Conservation (phyloP, 2,797 vertebrate species). For the Peromyscus melanophrys region DNA sequence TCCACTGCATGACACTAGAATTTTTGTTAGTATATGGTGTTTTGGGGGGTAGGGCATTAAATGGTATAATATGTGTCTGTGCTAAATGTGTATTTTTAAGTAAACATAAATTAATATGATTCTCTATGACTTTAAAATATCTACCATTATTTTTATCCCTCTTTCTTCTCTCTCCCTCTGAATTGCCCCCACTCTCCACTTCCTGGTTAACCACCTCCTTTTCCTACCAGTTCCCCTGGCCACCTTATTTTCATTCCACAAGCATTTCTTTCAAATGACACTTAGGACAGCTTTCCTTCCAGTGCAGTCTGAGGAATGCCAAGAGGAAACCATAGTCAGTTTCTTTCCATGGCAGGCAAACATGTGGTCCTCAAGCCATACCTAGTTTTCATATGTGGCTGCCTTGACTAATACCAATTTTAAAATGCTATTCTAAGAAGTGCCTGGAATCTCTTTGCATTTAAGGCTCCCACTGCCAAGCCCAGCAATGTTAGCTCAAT, state of each 20-base stretch:
- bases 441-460: neutral
- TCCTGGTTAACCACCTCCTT: neutral
- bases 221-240: neutral
- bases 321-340: neutral
- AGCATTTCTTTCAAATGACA: neutral
- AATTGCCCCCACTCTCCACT: neutral
- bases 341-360: neutral
- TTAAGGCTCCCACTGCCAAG: neutral
- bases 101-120: neutral
- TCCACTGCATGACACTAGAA: neutral
- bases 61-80: neutral
- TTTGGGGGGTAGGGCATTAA: neutral
- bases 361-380: neutral
- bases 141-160: neutral
- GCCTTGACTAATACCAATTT: neutral
- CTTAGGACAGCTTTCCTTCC: neutral
- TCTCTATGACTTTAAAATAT: neutral
- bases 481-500: neutral
- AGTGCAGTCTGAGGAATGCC: neutral
- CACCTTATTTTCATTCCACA: neutral
- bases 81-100: neutral
- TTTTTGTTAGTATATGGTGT: neutral
- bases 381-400: neutral
- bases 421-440: neutral
- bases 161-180: neutral